Base-by-base conservation (phyloP, 2,888 invertebrate genomes). In the Nudaria mundana region DNA sequence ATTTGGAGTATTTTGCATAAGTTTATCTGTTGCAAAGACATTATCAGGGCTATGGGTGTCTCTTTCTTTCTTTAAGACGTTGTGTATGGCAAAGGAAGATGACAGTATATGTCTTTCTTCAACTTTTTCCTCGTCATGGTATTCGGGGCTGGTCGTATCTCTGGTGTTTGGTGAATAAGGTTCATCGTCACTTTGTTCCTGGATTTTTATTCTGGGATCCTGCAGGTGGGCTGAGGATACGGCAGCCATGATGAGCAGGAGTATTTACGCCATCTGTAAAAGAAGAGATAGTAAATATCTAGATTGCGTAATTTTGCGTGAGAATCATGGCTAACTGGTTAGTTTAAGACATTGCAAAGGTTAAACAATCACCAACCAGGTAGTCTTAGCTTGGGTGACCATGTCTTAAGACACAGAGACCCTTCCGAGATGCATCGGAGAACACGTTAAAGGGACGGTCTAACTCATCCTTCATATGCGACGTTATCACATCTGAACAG, bases 51-150 rank as follows among this genome's bases (percentile, higher is more conserved):
- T 89, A 36, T 73, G 66, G 37, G 74, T 79, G 15, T 88, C 88
- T 47, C 89, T 50, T 60, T 89, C 89, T 42, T 86, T 88, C 67
- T 89, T 89, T 10, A 89, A 45, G 1, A 89, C 89, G 39, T 89
- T 89, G 55, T 89, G 89, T 43, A 89, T 89, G 57, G 85, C 82
- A 59, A 89, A 89, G 48, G 88, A 79, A 37, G 87, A 85, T 11
- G 80, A 63, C 33, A 81, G 77, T 48, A 80, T 52, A 1, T 66
- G 66, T 59, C 76, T 66, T 0, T 84, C 79, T 49, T 81, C 79
- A 3, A 57, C 41, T 44, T 86, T 84, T 6, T 85, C 84, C 2
- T 83, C 83, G 3, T 85, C 85, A 7, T 76, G 77, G 50, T 76
- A 84, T 30, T 85, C 86, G 0, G 87, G 84, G 30, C 76, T 81